phyloP scores from a whole-genome alignment of 1,140 invertebrate genomes.

The Thrips palmi region DNA sequence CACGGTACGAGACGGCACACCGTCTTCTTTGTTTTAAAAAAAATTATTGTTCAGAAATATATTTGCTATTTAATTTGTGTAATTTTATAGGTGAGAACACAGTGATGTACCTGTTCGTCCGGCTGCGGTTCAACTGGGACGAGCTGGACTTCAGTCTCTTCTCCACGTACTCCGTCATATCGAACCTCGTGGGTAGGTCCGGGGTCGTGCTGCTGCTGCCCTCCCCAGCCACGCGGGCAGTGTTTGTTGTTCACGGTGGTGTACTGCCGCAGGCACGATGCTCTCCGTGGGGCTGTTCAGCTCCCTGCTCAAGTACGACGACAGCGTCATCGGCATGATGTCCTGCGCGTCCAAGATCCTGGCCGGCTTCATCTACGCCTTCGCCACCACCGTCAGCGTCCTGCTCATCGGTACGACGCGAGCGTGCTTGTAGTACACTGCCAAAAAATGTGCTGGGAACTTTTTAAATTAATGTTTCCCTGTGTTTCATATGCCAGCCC shows the following conservation, averaged over 20 bases:
- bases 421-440: constrained; percentile 14
- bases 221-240: too few species aligned
- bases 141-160: constrained; percentile 71
- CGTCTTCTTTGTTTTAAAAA: constrained; percentile 6
- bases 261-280: constrained; percentile 43
- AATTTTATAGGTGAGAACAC: constrained; percentile 71
- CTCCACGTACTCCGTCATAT: constrained; percentile 60
- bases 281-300: constrained; percentile 62
- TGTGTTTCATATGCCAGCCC: constrained; percentile 38
- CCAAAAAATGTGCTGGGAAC: background rate
- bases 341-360: constrained; percentile 62
- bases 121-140: constrained; percentile 67
- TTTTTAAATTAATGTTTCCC: too few species aligned
- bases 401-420: constrained; percentile 49
- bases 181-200: constrained; percentile 49
- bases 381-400: constrained; percentile 50
- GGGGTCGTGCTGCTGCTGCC: too few species aligned
- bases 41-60: too few species aligned
- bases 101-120: constrained; percentile 58
- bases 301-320: constrained; percentile 57
- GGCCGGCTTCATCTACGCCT: constrained; percentile 60
- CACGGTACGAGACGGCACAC: constrained; percentile 35
- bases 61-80: background rate
- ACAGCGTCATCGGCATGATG: constrained; percentile 58
- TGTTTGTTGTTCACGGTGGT: too few species aligned